Percentiles rank a stretch among this genome's conserved stretches.
These are phyloP conservation scores for Mormyrus hasselquistii DNA, from an alignment of 2,797 vertebrate genomes.

Conservation along the genomic window DNA sequence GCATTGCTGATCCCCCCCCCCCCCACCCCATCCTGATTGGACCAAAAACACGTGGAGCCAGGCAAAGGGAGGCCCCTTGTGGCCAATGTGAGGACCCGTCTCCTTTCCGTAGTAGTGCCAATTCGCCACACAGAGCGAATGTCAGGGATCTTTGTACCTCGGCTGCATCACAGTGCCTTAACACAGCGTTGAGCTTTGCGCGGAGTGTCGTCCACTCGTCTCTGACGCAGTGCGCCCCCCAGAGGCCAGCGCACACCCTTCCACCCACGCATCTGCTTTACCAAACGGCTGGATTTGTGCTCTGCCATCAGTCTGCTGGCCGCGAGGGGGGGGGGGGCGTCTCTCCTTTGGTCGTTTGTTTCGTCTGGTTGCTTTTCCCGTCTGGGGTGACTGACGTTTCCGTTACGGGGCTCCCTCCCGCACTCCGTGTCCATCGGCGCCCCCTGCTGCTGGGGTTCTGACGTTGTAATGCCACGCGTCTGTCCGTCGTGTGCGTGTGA, in stretches of 20 bases:
- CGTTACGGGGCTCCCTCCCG: neutral
- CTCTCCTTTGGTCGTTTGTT: slow-evolving; percentile 41
- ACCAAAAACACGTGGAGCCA: slow-evolving; percentile 70
- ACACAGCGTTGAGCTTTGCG: slow-evolving; percentile 66
- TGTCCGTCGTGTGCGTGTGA: neutral
- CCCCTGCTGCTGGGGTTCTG: neutral
- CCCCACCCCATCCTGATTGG: slow-evolving; percentile 39
- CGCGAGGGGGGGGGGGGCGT: slow-evolving; percentile 37
- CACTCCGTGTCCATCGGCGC: neutral
- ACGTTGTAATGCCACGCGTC: neutral
- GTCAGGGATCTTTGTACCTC: slow-evolving; percentile 99
- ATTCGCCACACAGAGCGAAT: slow-evolving; percentile 86
- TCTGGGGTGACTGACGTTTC: neutral
- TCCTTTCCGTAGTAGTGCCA: slow-evolving; percentile 83
- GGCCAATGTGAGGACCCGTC: slow-evolving; percentile 47
- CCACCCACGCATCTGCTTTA: slow-evolving; percentile 15
- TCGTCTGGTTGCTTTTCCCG: neutral
- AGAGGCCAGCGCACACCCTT: slow-evolving; percentile 39
- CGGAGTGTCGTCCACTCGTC: slow-evolving; percentile 47
- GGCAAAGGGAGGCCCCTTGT: slow-evolving; percentile 58
- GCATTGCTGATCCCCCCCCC: slow-evolving; percentile 8
- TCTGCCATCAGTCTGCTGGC: slow-evolving; percentile 49
- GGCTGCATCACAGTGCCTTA: slow-evolving; percentile 99
- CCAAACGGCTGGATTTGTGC: slow-evolving; percentile 60
- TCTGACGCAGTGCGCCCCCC: slow-evolving; percentile 42